These are phyloP conservation scores for Peromyscus attwateri DNA, from an alignment of 2,797 vertebrate species.

Conservation along the genomic window DNA sequence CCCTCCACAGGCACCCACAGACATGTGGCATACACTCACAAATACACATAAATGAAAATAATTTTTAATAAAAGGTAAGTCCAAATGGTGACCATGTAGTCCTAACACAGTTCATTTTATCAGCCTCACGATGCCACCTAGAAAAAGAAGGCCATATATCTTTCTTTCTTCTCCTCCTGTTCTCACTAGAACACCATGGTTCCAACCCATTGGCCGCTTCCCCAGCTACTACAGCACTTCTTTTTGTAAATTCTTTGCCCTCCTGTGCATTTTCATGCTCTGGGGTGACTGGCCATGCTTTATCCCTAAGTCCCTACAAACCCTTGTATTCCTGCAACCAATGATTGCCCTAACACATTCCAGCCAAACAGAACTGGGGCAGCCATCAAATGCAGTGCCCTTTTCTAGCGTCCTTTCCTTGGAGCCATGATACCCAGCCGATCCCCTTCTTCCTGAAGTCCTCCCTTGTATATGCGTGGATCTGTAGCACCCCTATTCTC, in stretches of 20 bases:
- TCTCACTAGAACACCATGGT: neutral
- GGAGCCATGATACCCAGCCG: neutral
- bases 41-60: neutral
- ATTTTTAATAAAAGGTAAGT: neutral
- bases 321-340: neutral
- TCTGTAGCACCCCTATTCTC: neutral
- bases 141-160: neutral
- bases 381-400: neutral
- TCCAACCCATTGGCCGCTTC: fast-evolving
- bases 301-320: neutral
- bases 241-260: neutral
- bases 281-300: neutral
- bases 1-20: neutral
- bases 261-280: neutral
- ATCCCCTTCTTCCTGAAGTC: neutral
- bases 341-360: neutral
- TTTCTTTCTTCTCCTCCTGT: neutral
- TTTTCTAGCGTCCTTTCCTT: neutral
- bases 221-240: fast-evolving
- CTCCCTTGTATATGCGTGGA: neutral
- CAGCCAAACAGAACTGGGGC: neutral
- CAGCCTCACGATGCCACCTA: neutral
- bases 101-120: neutral
- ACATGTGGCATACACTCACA: neutral
- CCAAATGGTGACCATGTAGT: neutral